Conservation (phyloP, 2,888 invertebrate species). For the Eupeodes latifasciatus region DNA sequence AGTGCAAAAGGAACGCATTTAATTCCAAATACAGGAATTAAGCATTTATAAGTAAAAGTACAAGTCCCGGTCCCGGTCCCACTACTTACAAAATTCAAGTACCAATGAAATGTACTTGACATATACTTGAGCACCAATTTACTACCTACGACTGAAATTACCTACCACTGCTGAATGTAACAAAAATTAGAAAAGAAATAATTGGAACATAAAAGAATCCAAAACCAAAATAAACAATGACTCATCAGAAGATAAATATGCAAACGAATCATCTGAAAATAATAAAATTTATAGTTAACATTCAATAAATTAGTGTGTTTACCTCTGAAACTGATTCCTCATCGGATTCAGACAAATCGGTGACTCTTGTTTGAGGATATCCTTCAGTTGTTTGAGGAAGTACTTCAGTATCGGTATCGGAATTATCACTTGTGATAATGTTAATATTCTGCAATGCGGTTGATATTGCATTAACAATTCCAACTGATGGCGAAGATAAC, state of each 20-base stretch:
- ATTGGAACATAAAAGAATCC: not conserved
- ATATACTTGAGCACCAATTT: too few relatives aligned
- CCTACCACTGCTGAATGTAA: constrained; percentile 44
- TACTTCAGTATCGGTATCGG: constrained; percentile 94
- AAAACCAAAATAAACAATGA: constrained; percentile 4
- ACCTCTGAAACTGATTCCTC: constrained; percentile 98
- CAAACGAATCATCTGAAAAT: constrained; percentile 13
- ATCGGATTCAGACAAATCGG: constrained; percentile 97
- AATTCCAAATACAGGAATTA: too few relatives aligned
- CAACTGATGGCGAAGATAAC: constrained; percentile 81
- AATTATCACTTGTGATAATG: constrained; percentile 90
- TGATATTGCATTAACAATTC: constrained; percentile 82
- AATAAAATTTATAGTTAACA: not conserved
- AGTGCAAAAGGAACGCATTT: too few relatives aligned
- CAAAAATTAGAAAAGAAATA: not conserved
- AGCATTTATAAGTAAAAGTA: too few relatives aligned
- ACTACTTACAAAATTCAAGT: too few relatives aligned
- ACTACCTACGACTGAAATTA: too few relatives aligned
- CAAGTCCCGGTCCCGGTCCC: too few relatives aligned
- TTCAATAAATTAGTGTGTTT: constrained; percentile 80
- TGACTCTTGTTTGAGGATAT: constrained; percentile 92
- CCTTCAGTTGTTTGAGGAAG: constrained; percentile 91
- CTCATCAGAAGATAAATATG: constrained; percentile 9
- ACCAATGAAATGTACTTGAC: too few relatives aligned
- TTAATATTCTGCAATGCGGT: constrained; percentile 81